Conservation (phyloP, 2,113 vertebrate species). For the Sigmodon hispidus region DNA sequence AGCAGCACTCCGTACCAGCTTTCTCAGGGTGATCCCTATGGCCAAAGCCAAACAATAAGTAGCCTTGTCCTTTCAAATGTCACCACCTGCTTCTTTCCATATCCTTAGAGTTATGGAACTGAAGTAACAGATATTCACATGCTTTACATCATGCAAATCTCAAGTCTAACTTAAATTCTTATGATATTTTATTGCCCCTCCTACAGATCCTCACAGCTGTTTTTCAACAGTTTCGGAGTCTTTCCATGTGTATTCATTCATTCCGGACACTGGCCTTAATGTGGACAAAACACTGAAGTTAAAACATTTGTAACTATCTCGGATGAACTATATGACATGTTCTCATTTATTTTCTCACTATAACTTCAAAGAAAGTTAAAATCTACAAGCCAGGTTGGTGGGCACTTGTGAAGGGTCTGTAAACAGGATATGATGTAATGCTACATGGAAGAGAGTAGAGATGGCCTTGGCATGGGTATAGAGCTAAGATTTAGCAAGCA, state of each 20-base stretch:
- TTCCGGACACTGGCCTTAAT: not conserved
- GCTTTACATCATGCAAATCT: not conserved
- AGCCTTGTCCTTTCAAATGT: slow-evolving; percentile 21
- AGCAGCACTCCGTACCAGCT: slow-evolving; percentile 88
- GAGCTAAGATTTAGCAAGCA: not conserved
- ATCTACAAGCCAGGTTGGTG: not conserved
- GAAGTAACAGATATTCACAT: not conserved
- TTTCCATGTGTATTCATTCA: not conserved
- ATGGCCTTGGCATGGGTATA: not conserved
- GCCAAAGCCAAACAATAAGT: slow-evolving; percentile 55
- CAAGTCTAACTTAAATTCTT: slow-evolving; percentile 2
- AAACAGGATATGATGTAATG: not conserved
- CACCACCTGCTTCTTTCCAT: not conserved
- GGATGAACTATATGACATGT: not conserved
- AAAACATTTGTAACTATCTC: slow-evolving; percentile 18
- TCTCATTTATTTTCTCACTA: slow-evolving; percentile 35
- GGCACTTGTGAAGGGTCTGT: not conserved
- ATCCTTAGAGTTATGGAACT: not conserved
- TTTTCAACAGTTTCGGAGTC: not conserved
- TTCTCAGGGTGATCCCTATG: slow-evolving; percentile 91
- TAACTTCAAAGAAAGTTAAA: slow-evolving; percentile 5
- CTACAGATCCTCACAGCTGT: not conserved
- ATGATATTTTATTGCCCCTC: slow-evolving; percentile 7
- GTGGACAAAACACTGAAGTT: slow-evolving; percentile 25
- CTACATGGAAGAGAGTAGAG: not conserved